Evolutionary conservation across 2,797 vertebrate species (phyloP).

Genomic region (Danio aesculapii): DNA sequence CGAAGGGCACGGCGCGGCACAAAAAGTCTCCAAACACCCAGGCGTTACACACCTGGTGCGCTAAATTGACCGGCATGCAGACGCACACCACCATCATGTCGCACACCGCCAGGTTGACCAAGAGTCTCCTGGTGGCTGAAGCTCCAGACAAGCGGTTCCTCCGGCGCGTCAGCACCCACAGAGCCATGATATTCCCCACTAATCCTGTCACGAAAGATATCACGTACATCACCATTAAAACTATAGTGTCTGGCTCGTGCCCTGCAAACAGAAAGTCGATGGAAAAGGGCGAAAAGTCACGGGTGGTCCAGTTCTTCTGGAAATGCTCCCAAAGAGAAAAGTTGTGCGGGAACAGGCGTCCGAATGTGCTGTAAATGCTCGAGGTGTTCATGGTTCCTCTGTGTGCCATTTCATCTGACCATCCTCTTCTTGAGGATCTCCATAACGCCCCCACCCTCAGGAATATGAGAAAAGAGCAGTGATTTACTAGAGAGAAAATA

Average conservation of each 20-base stretch:
- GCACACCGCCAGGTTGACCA: constrained; percentile 74
- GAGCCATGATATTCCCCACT: constrained; percentile 73
- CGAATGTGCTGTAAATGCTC: constrained; percentile 62
- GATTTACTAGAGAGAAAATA: constrained; percentile 2
- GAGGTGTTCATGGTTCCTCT: constrained; percentile 67
- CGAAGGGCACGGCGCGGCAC: constrained; percentile 75
- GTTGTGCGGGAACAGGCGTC: constrained; percentile 64
- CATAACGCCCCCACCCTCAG: constrained; percentile 30
- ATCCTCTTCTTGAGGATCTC: constrained; percentile 32
- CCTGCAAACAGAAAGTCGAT: constrained; percentile 71
- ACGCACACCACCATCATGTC: constrained; percentile 79
- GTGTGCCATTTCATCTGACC: constrained; percentile 38
- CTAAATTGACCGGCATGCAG: constrained; percentile 76
- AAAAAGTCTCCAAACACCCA: constrained; percentile 76
- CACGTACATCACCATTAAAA: constrained; percentile 71
- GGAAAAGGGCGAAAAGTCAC: constrained; percentile 59
- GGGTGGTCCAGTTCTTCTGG: constrained; percentile 59
- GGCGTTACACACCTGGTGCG: constrained; percentile 73
- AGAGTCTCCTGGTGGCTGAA: constrained; percentile 70
- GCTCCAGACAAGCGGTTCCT: constrained; percentile 65
- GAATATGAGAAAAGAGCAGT: constrained; percentile 2
- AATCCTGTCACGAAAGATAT: constrained; percentile 71
- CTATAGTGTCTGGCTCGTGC: constrained; percentile 73
- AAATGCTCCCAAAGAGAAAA: constrained; percentile 62
- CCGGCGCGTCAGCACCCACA: constrained; percentile 68